phyloP scores from a whole-genome alignment of 2,888 invertebrate genomes.

The Parasteatoda lunata region DNA sequence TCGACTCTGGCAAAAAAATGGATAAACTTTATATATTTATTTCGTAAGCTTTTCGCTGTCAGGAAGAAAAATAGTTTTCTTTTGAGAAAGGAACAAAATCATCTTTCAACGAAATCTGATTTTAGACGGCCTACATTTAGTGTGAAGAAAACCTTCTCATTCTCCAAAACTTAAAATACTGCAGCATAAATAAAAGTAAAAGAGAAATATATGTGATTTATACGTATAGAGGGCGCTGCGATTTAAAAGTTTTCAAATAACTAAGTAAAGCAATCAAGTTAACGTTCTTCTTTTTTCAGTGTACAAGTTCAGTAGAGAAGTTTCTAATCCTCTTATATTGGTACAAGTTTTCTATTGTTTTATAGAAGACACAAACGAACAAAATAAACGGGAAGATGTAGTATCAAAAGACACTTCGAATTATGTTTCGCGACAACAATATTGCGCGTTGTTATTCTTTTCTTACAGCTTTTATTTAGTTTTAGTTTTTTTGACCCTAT shows the following conservation, averaged over 20 bases:
- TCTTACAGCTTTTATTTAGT: not conserved
- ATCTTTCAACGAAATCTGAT: conserved; percentile 26
- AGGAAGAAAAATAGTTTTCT: not conserved
- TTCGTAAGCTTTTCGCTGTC: conserved; percentile 14
- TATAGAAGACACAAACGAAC: not conserved
- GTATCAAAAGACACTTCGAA: conserved; percentile 1
- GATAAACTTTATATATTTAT: not conserved
- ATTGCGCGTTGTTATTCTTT: not conserved
- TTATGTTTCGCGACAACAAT: not conserved
- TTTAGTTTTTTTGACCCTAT: not conserved
- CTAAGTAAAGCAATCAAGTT: conserved; percentile 14
- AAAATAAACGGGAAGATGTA: too few relatives aligned
- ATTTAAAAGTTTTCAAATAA: conserved; percentile 25
- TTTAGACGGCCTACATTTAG: conserved; percentile 34
- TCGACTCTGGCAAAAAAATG: not conserved
- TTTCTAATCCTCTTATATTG: conserved; percentile 53
- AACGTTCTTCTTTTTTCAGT: conserved; percentile 9
- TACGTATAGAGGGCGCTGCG: conserved; percentile 43
- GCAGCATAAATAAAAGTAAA: conserved; percentile 16
- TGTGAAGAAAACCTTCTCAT: not conserved
- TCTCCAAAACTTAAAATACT: conserved; percentile 1
- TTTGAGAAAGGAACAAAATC: conserved; percentile 24
- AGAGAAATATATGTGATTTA: conserved; percentile 2
- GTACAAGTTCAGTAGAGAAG: conserved; percentile 41
- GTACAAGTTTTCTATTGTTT: conserved; percentile 52